These are phyloP conservation scores for Ara ararauna DNA, from an alignment of 2,797 vertebrate species.

Conservation along the genomic window DNA sequence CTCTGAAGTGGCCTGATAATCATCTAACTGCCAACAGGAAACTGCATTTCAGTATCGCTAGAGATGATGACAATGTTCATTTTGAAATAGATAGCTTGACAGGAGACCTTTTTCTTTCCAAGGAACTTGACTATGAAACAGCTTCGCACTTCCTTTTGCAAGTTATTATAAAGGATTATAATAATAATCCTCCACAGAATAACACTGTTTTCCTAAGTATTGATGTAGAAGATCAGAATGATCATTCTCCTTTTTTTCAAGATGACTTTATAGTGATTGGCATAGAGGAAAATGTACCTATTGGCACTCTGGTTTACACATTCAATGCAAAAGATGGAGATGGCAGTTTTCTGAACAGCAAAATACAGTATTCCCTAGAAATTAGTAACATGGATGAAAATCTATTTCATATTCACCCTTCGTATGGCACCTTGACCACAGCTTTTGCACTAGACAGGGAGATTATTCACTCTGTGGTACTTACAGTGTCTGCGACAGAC, in stretches of 20 bases:
- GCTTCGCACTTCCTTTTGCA: slow-evolving; percentile 82
- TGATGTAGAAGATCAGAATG: slow-evolving; percentile 88
- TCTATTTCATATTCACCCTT: slow-evolving; percentile 86
- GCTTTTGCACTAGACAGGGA: slow-evolving; percentile 85
- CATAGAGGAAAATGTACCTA: slow-evolving; percentile 82
- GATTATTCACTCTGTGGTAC: slow-evolving; percentile 65
- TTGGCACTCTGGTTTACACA: slow-evolving; percentile 83
- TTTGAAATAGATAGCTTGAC: slow-evolving; percentile 85
- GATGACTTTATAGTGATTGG: slow-evolving; percentile 85
- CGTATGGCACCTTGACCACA: slow-evolving; percentile 83
- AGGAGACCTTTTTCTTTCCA: slow-evolving; percentile 88
- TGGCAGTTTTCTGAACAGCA: slow-evolving; percentile 86
- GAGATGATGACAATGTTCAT: slow-evolving; percentile 80
- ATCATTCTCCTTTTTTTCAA: slow-evolving; percentile 86
- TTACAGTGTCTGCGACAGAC: slow-evolving; percentile 86
- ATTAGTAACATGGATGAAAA: slow-evolving; percentile 55
- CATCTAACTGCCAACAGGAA: slow-evolving; percentile 40
- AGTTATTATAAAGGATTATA: slow-evolving; percentile 77
- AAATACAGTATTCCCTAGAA: slow-evolving; percentile 83
- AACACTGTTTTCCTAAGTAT: slow-evolving; percentile 81
- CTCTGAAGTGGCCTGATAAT: slow-evolving; percentile 66
- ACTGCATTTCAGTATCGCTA: slow-evolving; percentile 79
- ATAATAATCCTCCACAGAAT: slow-evolving; percentile 48
- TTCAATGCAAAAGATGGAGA: slow-evolving; percentile 91
- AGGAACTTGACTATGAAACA: slow-evolving; percentile 90